Evolutionary conservation across 2,797 vertebrate species (phyloP), one percentile per base, ranked within the genome.

Genomic region (Notolepis coatsorum): DNA sequence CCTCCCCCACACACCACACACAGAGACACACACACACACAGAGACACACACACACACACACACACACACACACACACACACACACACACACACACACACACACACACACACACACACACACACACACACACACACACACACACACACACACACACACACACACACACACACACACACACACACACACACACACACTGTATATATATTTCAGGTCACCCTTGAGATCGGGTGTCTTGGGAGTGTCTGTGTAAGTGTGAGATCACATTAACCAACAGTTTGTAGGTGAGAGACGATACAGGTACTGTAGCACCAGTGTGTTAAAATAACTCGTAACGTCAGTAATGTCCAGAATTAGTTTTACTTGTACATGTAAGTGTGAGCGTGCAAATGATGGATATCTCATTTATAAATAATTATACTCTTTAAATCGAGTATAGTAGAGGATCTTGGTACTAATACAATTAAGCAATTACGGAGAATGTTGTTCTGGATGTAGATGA

Each of bases 161-260:
- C 42, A 49, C 23, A 27, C 24, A 49, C 9, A 30, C 25, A 17
- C 25, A 30, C 47, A 30, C 47, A 50, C 25, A 27, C 23, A 50
- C 25, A 28, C 47, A 17, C 23, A 17, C 38, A 21, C 24, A 7
- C 50, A 52, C 47, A 48, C 48, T 38, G n/a, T n/a, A n/a, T 23
- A 15, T 28, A 42, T 41, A 42, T 41, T 50, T 39, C 51, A 67
- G 68, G 46, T 46, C 70, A 59, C 55, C 25, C 28, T 7, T 68
- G 41, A 56, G 72, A 67, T 86, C 74, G 9, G 52, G 61, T 86
- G 48, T 77, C 65, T 8, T 59, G 77, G 80, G 84, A 70, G 82
- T 68, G 71, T 66, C 82, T 56, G n/a, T 35, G 1, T 13, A 60
- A 56, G 37, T 31, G 55, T 41, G 43, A 57, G 53, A 71, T 74